Percentiles rank a stretch among this genome's conserved stretches.
phyloP scores from a whole-genome alignment of 2,888 invertebrate genomes.

The Dyspetes luteomarginatus region DNA sequence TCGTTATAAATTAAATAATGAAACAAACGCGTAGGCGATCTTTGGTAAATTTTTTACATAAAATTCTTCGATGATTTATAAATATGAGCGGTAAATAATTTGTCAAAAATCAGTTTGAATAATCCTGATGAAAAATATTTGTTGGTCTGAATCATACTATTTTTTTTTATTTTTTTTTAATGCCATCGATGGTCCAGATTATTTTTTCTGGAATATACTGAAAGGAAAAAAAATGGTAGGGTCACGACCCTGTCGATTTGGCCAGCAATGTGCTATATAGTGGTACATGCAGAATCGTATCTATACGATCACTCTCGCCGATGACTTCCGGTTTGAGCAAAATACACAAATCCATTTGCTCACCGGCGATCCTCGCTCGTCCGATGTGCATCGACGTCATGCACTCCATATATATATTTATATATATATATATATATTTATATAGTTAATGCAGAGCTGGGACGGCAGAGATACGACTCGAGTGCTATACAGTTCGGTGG shows the following conservation, averaged over 20 bases:
- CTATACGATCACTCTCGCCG: conserved; percentile 9
- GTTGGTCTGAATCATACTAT: too few relatives aligned
- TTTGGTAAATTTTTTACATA: too few relatives aligned
- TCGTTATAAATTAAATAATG: too few relatives aligned
- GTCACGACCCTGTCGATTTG: neutral
- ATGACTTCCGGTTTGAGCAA: conserved; percentile 36
- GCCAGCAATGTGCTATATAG: neutral
- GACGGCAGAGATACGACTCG: conserved; percentile 49
- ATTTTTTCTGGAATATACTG: too few relatives aligned
- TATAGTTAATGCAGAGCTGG: conserved; percentile 18
- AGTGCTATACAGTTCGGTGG: conserved; percentile 27
- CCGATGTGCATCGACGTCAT: neutral
- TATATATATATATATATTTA: conserved; percentile 1
- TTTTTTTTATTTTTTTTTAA: too few relatives aligned
- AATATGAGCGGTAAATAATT: too few relatives aligned
- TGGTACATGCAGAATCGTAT: neutral
- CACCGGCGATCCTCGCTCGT: neutral
- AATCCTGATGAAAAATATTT: too few relatives aligned
- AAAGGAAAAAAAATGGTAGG: neutral
- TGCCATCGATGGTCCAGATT: too few relatives aligned
- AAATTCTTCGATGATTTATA: too few relatives aligned
- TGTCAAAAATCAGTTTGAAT: too few relatives aligned
- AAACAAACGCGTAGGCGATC: too few relatives aligned
- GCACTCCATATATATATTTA: neutral
- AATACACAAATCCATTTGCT: conserved; percentile 31